Evolutionary conservation across 1,140 invertebrate genomes (phyloP).

Genomic region (Cydia amplana): DNA sequence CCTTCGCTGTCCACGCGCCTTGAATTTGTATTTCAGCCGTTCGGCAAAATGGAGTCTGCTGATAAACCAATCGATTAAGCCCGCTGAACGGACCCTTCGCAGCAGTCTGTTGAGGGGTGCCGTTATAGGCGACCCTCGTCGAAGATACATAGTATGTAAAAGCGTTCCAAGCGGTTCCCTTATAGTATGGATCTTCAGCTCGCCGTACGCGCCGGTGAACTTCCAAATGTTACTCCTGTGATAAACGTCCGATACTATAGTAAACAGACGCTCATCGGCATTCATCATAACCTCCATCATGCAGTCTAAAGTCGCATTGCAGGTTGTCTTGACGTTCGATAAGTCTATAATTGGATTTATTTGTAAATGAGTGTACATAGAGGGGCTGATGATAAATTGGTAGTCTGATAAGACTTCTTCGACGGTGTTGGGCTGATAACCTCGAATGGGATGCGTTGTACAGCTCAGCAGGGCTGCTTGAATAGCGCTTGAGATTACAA

Average conservation of each 20-base stretch:
- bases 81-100: not conserved
- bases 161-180: conserved; percentile 29
- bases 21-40: conserved; percentile 1
- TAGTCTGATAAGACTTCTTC: conserved; percentile 24
- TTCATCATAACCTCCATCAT: conserved; percentile 6
- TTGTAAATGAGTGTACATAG: not conserved
- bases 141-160: conserved; percentile 38
- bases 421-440: conserved; percentile 29
- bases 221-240: conserved; percentile 13
- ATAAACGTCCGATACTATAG: not conserved
- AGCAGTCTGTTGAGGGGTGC: not conserved
- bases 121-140: conserved; percentile 35
- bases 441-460: conserved; percentile 34
- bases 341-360: not conserved
- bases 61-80: not conserved
- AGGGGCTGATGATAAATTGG: conserved; percentile 15
- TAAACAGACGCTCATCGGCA: not conserved
- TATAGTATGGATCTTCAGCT: conserved; percentile 26
- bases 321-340: not conserved
- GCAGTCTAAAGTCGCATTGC: conserved; percentile 14
- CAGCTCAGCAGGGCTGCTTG: conserved; percentile 37
- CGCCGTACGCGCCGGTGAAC: conserved; percentile 24
- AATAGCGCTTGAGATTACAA: conserved; percentile 37
- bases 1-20: not conserved
- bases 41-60: not conserved